Base-by-base conservation (phyloP, 2,113 vertebrate genomes). In the Rhombomys opimus region DNA sequence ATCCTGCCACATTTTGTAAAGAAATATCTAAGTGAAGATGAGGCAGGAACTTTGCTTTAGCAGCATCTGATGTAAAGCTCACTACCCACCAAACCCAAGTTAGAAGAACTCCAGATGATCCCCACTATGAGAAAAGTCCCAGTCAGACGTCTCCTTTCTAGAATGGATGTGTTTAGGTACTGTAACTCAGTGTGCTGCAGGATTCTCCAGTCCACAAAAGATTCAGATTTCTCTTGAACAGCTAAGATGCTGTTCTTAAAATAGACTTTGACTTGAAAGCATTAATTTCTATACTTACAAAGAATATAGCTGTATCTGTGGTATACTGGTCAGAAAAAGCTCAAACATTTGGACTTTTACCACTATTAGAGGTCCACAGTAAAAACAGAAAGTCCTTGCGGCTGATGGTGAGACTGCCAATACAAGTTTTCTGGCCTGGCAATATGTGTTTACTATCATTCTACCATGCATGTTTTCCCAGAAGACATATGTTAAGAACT, bases 171-270 rank as follows among this genome's bases (percentile, higher is more conserved):
- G 78, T 17, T 63, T 63, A 41, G 14, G 11, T 73, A 10, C 32
- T 25, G n/a, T n/a, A 73, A 70, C 35, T 84, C 41, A 89, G 35
- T 46, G 22, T 68, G n/a, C 63, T n/a, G 3, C 2, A 70, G 11
- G 10, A 84, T 59, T 87, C 85, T 91, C 75, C 17, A 27, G 23
- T 35, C 61, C 59, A 59, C 13, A 91, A 86, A 15, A 89, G 14
- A 95, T 54, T 92, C 72, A 68, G 14, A 59, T 80, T 67, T 85
- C 41, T 70, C 82, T 93, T 93, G 35, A 86, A 85, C 25, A 77
- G 78, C 20, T 91, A 73, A 94, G 59, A 27, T 11, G 54, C 67
- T 93, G 1, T 41, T 77, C 95, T 94, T 76, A 95, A 81, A 96
- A 93, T 17, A 86, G 35, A 8, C 0, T 81, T 54, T 85, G 59